Evolutionary conservation across 1,140 invertebrate genomes (phyloP).

Genomic region (Mactra quadrangularis): DNA sequence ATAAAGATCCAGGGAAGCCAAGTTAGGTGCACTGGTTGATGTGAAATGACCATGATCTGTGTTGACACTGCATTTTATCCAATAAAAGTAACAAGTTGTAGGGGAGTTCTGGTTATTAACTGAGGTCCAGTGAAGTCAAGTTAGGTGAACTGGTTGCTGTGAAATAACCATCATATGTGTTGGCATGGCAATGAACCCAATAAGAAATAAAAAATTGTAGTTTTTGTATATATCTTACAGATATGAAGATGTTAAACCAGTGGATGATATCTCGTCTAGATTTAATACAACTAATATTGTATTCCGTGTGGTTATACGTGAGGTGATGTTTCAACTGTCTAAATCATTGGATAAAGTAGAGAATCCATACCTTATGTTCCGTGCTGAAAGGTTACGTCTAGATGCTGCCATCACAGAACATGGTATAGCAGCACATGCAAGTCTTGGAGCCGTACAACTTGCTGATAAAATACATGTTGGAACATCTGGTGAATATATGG

Average conservation of each 20-base stretch:
- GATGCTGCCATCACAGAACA: conserved; percentile 90
- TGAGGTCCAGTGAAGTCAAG: no score
- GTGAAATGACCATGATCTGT: no score
- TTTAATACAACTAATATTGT: conserved; percentile 90
- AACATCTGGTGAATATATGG: conserved; percentile 90
- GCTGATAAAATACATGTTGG: conserved; percentile 92
- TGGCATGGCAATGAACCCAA: no score
- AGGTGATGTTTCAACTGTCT: conserved; percentile 86
- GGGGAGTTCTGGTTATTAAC: no score
- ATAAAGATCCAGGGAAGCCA: no score
- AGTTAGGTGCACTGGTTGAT: no score
- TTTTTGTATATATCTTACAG: conserved; percentile 72
- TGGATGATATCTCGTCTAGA: conserved; percentile 93
- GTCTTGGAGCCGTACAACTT: conserved; percentile 89
- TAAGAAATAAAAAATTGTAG: no score
- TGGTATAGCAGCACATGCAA: conserved; percentile 91
- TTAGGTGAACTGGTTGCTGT: no score
- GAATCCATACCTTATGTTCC: conserved; percentile 88
- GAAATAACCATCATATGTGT: no score
- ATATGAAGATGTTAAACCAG: conserved; percentile 90
- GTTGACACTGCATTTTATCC: no score
- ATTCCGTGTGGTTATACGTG: conserved; percentile 89
- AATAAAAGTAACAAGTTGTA: no score
- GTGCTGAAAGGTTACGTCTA: conserved; percentile 88
- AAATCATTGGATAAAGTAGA: conserved; percentile 85